These are phyloP conservation scores for Tetropium fuscum DNA, from an alignment of 2,888 invertebrate genomes.

Conservation along the genomic window DNA sequence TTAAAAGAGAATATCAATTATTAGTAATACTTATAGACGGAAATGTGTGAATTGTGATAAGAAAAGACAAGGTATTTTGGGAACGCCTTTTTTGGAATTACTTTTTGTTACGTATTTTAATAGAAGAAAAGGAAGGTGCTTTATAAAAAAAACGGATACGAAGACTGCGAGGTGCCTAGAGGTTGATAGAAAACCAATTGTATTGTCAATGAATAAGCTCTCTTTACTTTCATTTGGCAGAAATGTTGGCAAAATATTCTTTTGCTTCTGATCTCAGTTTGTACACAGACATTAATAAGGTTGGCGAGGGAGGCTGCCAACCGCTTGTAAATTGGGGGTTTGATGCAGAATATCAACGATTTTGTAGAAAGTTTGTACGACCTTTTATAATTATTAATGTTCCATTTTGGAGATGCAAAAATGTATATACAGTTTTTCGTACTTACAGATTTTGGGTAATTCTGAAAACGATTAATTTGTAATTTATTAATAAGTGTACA, in stretches of 20 bases:
- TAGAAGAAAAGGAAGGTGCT: slow-evolving; percentile 49
- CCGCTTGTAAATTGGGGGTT: not conserved
- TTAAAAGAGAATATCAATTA: slow-evolving; percentile 41
- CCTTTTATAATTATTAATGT: too few relatives aligned
- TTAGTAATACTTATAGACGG: slow-evolving; percentile 39
- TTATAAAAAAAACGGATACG: slow-evolving; percentile 53
- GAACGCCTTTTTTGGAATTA: slow-evolving; percentile 40
- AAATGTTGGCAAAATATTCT: slow-evolving; percentile 41
- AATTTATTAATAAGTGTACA: slow-evolving; percentile 60
- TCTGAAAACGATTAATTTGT: slow-evolving; percentile 49
- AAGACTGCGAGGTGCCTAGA: slow-evolving; percentile 65
- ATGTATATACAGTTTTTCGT: slow-evolving; percentile 49
- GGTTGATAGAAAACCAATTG: slow-evolving; percentile 50
- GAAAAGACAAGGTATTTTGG: slow-evolving; percentile 59
- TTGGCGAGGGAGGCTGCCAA: not conserved
- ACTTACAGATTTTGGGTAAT: slow-evolving; percentile 50
- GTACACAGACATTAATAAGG: slow-evolving; percentile 53
- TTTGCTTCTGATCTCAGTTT: slow-evolving; percentile 60
- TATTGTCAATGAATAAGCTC: slow-evolving; percentile 55
- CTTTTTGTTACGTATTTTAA: slow-evolving; percentile 47
- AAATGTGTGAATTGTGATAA: slow-evolving; percentile 51
- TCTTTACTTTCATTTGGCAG: slow-evolving; percentile 48
- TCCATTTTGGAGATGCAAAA: too few relatives aligned
- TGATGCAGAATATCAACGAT: too few relatives aligned
- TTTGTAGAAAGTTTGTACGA: too few relatives aligned